These are phyloP conservation scores for Bombus difficillimus DNA, from an alignment of 1,140 invertebrate species.

Conservation along the genomic window DNA sequence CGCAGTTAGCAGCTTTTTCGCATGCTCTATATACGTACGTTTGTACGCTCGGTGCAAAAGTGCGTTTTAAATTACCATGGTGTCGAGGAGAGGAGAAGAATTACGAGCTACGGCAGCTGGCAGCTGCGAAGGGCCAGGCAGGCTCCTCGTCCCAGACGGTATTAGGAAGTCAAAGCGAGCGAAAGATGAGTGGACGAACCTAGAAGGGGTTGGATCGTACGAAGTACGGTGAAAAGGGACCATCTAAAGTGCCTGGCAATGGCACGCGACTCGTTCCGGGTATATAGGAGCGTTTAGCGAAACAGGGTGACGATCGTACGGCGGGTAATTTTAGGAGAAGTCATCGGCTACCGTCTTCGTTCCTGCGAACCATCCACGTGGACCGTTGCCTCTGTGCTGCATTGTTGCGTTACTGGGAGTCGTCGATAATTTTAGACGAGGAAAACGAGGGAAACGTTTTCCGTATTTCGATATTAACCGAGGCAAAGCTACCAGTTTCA, in stretches of 20 bases:
- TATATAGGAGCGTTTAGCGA: background rate
- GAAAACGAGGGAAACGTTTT: constrained; percentile 42
- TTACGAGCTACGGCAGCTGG: constrained; percentile 50
- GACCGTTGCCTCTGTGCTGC: constrained; percentile 46
- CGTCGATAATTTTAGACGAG: constrained; percentile 71
- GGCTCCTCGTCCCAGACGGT: constrained; percentile 6
- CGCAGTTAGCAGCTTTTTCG: constrained; percentile 25
- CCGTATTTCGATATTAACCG: constrained; percentile 17
- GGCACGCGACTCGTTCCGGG: constrained; percentile 48
- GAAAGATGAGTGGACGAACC: constrained; percentile 25
- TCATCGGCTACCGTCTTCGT: background rate
- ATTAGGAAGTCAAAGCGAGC: constrained; percentile 10
- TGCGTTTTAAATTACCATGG: background rate
- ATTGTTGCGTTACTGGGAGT: constrained; percentile 52
- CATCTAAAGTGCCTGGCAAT: background rate
- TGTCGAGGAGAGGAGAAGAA: constrained; percentile 40
- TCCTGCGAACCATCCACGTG: constrained; percentile 64
- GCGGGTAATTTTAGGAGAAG: constrained; percentile 61
- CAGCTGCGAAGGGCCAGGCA: constrained; percentile 54
- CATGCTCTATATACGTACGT: background rate
- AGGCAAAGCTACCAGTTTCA: background rate
- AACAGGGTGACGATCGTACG: constrained; percentile 41
- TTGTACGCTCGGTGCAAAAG: too few species aligned
- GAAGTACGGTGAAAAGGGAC: background rate
- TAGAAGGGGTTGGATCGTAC: background rate